phyloP scores from a whole-genome alignment of 2,797 vertebrate genomes.

The Myotis daubentonii region DNA sequence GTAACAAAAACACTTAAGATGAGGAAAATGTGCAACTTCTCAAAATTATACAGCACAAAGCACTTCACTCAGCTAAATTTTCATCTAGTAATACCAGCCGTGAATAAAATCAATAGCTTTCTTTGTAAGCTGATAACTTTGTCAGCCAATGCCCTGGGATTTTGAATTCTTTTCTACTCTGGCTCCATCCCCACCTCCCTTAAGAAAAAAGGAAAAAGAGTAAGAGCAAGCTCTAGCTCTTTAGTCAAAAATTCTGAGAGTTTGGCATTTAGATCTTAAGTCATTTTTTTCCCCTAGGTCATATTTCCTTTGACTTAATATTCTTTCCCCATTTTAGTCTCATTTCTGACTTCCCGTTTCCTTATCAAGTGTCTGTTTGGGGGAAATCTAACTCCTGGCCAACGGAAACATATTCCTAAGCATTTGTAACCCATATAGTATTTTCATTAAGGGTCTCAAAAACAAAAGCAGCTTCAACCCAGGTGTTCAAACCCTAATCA shows the following conservation, averaged over 20 bases:
- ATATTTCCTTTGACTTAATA: conserved; percentile 44
- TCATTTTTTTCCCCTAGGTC: not conserved
- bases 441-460: conserved; percentile 54
- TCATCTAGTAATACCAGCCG: not conserved
- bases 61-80: not conserved
- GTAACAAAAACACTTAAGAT: not conserved
- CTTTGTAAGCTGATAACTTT: conserved; percentile 46
- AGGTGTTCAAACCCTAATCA: conserved; percentile 73
- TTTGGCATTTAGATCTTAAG: not conserved
- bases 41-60: not conserved
- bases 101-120: not conserved
- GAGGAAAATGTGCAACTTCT: not conserved
- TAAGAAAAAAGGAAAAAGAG: not conserved
- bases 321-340: conserved; percentile 26
- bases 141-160: not conserved
- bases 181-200: not conserved
- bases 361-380: conserved; percentile 45
- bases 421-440: conserved; percentile 23
- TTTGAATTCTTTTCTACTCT: conserved; percentile 40
- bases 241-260: not conserved
- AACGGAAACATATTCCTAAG: not conserved
- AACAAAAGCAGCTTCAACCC: conserved; percentile 54
- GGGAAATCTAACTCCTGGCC: not conserved
- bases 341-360: conserved; percentile 60
- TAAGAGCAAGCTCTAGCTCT: not conserved